phyloP scores from a whole-genome alignment of 2,113 vertebrate species.

The Todiramphus chloris region DNA sequence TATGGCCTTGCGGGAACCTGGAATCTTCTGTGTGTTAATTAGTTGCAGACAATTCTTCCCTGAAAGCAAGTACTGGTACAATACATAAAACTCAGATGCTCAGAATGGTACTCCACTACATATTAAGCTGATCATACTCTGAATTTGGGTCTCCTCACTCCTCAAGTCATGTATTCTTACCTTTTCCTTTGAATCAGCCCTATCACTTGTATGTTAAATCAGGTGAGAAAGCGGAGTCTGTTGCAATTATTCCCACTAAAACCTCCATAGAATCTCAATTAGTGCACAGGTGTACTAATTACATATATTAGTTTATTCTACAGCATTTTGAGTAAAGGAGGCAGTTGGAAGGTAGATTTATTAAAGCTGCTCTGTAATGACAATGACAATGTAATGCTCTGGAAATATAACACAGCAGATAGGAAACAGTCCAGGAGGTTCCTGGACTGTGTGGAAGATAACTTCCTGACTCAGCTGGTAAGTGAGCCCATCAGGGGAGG shows the following conservation, averaged over 20 bases:
- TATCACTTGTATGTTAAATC: neutral
- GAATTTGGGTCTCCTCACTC: neutral
- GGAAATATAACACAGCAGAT: too few species aligned
- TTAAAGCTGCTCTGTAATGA: neutral
- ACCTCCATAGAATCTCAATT: neutral
- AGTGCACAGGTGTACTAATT: neutral
- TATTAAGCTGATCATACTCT: neutral
- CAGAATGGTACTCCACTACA: neutral
- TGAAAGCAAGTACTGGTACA: neutral
- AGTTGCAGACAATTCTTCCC: neutral
- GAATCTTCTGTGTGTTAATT: neutral
- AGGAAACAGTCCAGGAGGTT: too few species aligned
- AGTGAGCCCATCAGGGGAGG: too few species aligned
- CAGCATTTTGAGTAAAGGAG: neutral
- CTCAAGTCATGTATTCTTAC: neutral
- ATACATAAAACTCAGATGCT: neutral
- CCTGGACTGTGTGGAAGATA: too few species aligned
- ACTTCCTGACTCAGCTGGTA: too few species aligned
- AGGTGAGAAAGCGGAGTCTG: neutral
- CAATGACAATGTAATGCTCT: too few species aligned
- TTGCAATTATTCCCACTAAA: neutral
- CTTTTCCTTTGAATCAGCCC: neutral
- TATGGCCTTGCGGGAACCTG: accelerated
- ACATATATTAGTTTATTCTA: neutral
- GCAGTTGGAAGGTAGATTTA: neutral